Evolutionary conservation across 2,113 vertebrate species (phyloP), one percentile per base, ranked within the genome.

Genomic region (Catagonus wagneri): DNA sequence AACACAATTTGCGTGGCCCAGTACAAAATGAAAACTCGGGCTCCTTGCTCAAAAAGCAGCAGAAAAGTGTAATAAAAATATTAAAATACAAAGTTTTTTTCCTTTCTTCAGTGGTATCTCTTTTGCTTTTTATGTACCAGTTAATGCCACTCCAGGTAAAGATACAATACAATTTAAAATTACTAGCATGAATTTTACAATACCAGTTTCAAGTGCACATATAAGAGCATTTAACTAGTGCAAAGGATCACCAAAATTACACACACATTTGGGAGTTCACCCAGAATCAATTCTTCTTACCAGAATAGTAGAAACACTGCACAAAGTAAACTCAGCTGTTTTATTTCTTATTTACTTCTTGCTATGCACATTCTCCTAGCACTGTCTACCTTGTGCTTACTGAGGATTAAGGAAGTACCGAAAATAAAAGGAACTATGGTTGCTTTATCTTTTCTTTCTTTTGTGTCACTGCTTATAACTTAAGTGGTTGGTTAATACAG

Each of bases 141-240:
- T 69, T 88, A 83, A 88, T 52, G 66, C 39, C 25, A 58, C 61
- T 81, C 32, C 83, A 87, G 69, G 71, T 83, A 78, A 97, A 90
- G 20, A 72, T 66, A 22, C 54, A 69, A 94, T 69, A 90, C 36
- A 65, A 74, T 63, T 92, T 92, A n/a, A 92, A 89, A 50, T 87
- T 63, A 90, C n/a, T 60, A 63, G 13, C 7, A 1, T 84, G 81
- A 32, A 19, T 89, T 89, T 88, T 75, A 36, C 61, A 63, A 96
- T 85, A 71, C 36, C 65, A 79, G 39, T 81, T 86, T 94, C 50
- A 84, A 88, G 83, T 68, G 56, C 83, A 93, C 78, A 80, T 27
- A 93, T 23, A 63, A 76, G 60, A 39, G 56, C 61, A 25, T 29
- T 81, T 90, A 85, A 52, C 71, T 72, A 7, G 0, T 60, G 22